These are phyloP conservation scores for Steromphala cineraria DNA, from an alignment of 2,888 invertebrate genomes.

Conservation along the genomic window DNA sequence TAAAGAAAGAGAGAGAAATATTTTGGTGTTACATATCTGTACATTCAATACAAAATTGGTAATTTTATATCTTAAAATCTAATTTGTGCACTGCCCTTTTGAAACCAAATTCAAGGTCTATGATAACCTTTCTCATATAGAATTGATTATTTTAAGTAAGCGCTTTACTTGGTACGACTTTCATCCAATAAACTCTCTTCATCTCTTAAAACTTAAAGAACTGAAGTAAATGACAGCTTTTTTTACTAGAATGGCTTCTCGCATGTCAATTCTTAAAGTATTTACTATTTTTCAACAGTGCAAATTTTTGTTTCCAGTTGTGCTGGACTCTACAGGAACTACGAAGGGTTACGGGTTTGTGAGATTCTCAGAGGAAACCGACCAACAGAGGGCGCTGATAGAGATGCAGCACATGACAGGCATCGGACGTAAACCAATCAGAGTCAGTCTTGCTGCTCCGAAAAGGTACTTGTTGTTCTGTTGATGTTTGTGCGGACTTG, in stretches of 20 bases:
- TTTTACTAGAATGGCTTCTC: too few species aligned
- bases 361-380: slow-evolving; percentile 89
- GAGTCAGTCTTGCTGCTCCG: slow-evolving; percentile 94
- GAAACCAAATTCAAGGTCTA: too few species aligned
- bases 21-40: too few species aligned
- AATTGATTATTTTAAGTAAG: too few species aligned
- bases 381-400: slow-evolving; percentile 90
- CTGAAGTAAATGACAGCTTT: neutral
- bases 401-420: slow-evolving; percentile 96
- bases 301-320: slow-evolving; percentile 80
- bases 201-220: neutral
- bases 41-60: too few species aligned
- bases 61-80: too few species aligned
- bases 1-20: too few species aligned
- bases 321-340: slow-evolving; percentile 90
- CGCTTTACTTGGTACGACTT: too few species aligned
- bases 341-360: slow-evolving; percentile 98
- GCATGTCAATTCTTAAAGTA: neutral
- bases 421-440: slow-evolving; percentile 89
- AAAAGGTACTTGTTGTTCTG: slow-evolving; percentile 60
- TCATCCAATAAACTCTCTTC: too few species aligned
- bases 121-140: too few species aligned
- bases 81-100: too few species aligned
- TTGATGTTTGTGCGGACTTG: too few species aligned
- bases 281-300: neutral